Evolutionary conservation across 2,113 vertebrate species (phyloP).

Genomic region (Hystrix brachyura): DNA sequence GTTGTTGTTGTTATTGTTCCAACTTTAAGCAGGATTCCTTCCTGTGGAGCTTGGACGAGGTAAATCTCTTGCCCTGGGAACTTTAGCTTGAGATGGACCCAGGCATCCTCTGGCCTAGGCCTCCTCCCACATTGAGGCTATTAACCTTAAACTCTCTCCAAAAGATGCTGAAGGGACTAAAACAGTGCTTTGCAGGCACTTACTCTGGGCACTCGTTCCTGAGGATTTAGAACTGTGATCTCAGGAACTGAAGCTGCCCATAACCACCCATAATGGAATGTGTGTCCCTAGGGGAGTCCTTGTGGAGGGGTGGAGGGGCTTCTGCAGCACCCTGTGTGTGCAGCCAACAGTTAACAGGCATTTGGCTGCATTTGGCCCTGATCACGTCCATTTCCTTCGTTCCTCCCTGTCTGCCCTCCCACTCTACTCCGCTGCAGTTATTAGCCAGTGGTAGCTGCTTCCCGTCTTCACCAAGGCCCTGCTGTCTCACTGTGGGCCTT

Average conservation of each 20-base stretch:
- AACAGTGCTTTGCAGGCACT: background rate
- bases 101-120: background rate
- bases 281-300: background rate
- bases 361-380: background rate
- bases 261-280: background rate
- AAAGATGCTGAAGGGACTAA: background rate
- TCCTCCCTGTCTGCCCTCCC: background rate
- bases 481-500: accelerated
- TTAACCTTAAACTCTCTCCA: background rate
- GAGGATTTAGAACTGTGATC: background rate
- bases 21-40: background rate
- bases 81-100: background rate
- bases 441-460: background rate
- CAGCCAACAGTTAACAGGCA: background rate
- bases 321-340: background rate
- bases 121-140: background rate
- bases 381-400: background rate
- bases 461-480: background rate
- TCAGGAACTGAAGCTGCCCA: background rate
- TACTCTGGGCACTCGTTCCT: background rate
- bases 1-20: background rate
- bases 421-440: background rate
- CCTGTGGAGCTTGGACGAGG: background rate
- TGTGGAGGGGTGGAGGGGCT: background rate
- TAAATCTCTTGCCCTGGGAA: background rate